Conservation (phyloP, 92 coral and sea anemone genomes). For the Epizoanthus rinbou region DNA sequence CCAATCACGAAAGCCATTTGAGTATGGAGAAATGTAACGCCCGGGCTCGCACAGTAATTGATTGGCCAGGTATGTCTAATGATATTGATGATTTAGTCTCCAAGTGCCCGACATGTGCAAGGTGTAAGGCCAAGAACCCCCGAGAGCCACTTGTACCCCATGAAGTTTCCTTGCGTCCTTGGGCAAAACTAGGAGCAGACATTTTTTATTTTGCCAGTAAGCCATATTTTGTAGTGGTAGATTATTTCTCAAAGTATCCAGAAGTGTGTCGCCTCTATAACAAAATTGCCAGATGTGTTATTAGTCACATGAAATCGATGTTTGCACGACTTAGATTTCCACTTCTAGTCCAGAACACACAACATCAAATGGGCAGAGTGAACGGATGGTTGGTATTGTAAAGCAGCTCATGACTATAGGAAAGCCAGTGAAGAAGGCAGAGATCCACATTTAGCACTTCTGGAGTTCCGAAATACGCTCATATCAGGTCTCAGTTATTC, state of each 20-base stretch:
- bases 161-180: slow-evolving; percentile 46
- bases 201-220: slow-evolving; percentile 42
- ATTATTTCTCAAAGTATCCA: slow-evolving; percentile 53
- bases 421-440: slow-evolving; percentile 51
- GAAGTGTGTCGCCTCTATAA: slow-evolving; percentile 46
- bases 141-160: slow-evolving; percentile 45
- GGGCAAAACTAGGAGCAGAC: slow-evolving; percentile 55
- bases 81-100: slow-evolving; percentile 45
- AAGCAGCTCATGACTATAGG: slow-evolving; percentile 57
- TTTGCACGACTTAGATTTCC: slow-evolving; percentile 32
- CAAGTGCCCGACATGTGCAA: slow-evolving; percentile 44
- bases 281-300: slow-evolving; percentile 39
- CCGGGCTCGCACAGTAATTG: slow-evolving; percentile 27
- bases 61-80: slow-evolving; percentile 49
- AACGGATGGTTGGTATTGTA: slow-evolving; percentile 40
- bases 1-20: slow-evolving; percentile 33
- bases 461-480: slow-evolving; percentile 48
- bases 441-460: slow-evolving; percentile 46
- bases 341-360: slow-evolving; percentile 50
- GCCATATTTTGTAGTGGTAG: slow-evolving; percentile 45
- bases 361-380: slow-evolving; percentile 57
- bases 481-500: slow-evolving; percentile 47
- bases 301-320: slow-evolving; percentile 13
- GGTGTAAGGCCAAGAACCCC: slow-evolving; percentile 32
- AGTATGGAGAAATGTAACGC: slow-evolving; percentile 33